These are phyloP conservation scores for Microcebus lehilahytsara DNA, from an alignment of 2,113 vertebrate species.

Conservation along the genomic window DNA sequence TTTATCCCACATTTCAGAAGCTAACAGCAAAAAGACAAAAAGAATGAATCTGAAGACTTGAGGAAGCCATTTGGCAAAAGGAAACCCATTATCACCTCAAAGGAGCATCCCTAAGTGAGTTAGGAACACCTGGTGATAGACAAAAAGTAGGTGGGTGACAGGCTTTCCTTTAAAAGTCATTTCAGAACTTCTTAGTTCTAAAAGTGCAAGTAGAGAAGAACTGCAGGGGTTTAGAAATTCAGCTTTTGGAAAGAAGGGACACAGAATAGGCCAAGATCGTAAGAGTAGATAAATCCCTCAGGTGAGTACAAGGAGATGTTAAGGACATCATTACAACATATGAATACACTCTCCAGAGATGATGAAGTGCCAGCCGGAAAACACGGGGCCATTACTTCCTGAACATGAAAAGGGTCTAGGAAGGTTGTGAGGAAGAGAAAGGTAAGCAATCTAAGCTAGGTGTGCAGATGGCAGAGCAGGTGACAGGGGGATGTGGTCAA, in stretches of 20 bases:
- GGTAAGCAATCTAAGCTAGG: not conserved
- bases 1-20: not conserved
- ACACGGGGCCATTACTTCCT: not conserved
- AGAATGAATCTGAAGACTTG: not conserved
- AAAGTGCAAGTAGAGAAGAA: not conserved
- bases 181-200: not conserved
- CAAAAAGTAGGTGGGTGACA: not conserved
- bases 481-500: too few species aligned
- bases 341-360: not conserved
- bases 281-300: not conserved
- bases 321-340: not conserved
- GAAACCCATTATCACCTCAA: not conserved
- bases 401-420: not conserved
- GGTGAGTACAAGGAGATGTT: not conserved
- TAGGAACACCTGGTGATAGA: not conserved
- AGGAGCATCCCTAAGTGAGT: not conserved
- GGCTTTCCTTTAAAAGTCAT: not conserved
- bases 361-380: not conserved
- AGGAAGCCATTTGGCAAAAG: not conserved
- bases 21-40: constrained; percentile 49
- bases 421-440: not conserved
- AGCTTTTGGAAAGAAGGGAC: not conserved
- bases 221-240: not conserved
- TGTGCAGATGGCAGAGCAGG: too few species aligned
- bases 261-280: not conserved